Base-by-base conservation (phyloP, 23 tunicate genomes). In the Trididemnum clinides region DNA sequence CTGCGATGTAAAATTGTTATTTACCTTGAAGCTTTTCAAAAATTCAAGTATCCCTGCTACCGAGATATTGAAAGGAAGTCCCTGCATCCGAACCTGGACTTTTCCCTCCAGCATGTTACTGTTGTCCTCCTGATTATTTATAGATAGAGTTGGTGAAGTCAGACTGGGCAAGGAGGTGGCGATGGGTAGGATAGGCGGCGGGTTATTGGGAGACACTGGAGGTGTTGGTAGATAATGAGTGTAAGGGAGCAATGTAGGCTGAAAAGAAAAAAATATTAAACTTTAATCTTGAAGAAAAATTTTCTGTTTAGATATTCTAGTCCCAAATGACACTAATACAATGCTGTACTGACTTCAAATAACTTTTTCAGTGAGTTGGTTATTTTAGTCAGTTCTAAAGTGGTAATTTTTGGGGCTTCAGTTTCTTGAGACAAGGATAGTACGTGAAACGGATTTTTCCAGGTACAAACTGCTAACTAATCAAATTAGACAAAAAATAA, bases 61-160 rank as follows among this genome's bases (percentile, higher is more conserved):
- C 20, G 91, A 86, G 15, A 78, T 87, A 28, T 81, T 81, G 84
- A 78, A 91, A 1, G 96, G 84, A 65, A 92, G 77, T 29, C 91
- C 91, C 71, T 83, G 97, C 85, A 92, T 83, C n/a, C 97, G 87
- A 27, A 92, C 88, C 50, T 92, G 97, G 34, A 86, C 50, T 73
- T 39, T 39, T n/a, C 84, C 82, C 1, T 32, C 39, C 18, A 19
- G 18, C 23, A 18, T 26, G 1, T 19, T 78, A 21, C 57, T n/a
- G 5, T 4, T 33, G 0, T 72, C 83, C 0, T 83, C 85, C 20
- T 71, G 70, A 32, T 64, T 72, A 3, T 12, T 10, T 15, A 85
- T 27, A n/a, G 97, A 23, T 5, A 86, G 30, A 19, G 95, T 28
- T 4, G 71, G 75, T 33, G 50, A 28, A 73, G 51, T 59, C 27